Conservation (phyloP, 2,797 vertebrate genomes). For the Benthosema pterotum region DNA sequence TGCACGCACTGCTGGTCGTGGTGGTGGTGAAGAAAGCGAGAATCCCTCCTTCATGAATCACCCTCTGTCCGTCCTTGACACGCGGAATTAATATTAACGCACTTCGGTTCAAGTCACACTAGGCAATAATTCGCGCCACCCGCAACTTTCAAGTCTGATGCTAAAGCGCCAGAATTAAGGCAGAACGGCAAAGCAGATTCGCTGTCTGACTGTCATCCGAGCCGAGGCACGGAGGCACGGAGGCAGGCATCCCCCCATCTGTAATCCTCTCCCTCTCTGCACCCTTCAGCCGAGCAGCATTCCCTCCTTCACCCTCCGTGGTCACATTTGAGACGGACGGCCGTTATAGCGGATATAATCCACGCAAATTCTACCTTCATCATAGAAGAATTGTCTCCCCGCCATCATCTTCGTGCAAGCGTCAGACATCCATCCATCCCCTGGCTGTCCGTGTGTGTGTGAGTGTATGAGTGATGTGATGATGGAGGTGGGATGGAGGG, state of each 20-base stretch:
- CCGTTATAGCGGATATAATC: neutral
- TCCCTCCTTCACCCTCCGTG: constrained; percentile 92
- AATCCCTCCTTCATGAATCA: too few relatives aligned
- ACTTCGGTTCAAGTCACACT: too few relatives aligned
- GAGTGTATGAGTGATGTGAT: constrained; percentile 34
- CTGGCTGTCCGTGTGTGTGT: constrained; percentile 25
- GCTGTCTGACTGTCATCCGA: constrained; percentile 61
- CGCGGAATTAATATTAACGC: too few relatives aligned
- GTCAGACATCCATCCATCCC: constrained; percentile 44
- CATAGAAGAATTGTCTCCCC: constrained; percentile 43
- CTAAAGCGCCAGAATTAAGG: too few relatives aligned
- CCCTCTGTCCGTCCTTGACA: too few relatives aligned
- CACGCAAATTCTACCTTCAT: constrained; percentile 63
- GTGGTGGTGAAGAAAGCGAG: too few relatives aligned
- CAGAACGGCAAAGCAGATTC: constrained; percentile 62
- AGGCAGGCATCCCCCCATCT: constrained; percentile 65
- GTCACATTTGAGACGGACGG: constrained; percentile 75
- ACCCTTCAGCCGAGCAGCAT: constrained; percentile 86
- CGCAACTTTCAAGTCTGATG: too few relatives aligned
- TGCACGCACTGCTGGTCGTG: too few relatives aligned
- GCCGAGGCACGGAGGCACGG: constrained; percentile 19
- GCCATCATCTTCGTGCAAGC: constrained; percentile 67
- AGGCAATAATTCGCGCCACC: too few relatives aligned
- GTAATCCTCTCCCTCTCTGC: constrained; percentile 35
- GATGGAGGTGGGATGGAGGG: constrained; percentile 77